A percentile compares a stretch with the other conserved stretches of the same genome.
phyloP scores from a whole-genome alignment of 2,888 invertebrate genomes.

The Pycnomerus fuliginosus region DNA sequence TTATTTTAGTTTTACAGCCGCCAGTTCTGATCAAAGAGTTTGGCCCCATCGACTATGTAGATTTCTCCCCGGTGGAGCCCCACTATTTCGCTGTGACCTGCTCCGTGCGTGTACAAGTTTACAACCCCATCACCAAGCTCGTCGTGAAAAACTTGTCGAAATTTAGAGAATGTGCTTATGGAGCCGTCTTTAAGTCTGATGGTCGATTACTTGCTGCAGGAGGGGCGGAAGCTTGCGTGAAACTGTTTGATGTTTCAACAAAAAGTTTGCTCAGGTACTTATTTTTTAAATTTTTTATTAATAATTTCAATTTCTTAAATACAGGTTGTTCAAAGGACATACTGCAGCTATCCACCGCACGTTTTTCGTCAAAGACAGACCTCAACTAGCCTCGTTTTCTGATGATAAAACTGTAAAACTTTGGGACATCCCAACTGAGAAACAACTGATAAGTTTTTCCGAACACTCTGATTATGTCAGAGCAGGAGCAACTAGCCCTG shows the following conservation, averaged over 20 bases:
- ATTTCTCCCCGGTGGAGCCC: constrained; percentile 87
- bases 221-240: constrained; percentile 83
- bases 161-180: constrained; percentile 81
- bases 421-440: constrained; percentile 92
- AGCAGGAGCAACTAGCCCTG: constrained; percentile 77
- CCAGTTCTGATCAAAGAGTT: constrained; percentile 90
- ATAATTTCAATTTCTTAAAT: constrained; percentile 7
- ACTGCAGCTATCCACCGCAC: constrained; percentile 77
- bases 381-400: constrained; percentile 82
- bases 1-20: constrained; percentile 55
- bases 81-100: constrained; percentile 91
- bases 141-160: constrained; percentile 79
- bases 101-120: constrained; percentile 83
- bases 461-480: constrained; percentile 81
- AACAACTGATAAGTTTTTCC: constrained; percentile 63
- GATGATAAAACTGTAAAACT: constrained; percentile 84
- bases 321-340: constrained; percentile 81
- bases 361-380: constrained; percentile 75
- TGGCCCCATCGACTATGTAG: constrained; percentile 87
- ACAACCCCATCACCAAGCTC: constrained; percentile 81
- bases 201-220: constrained; percentile 84
- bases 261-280: constrained; percentile 67
- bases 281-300: neutral
- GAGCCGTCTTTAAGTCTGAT: constrained; percentile 80
- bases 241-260: constrained; percentile 84